Percentiles rank a stretch among this genome's conserved stretches.
Conservation (phyloP, 2,888 invertebrate species). For the Ormyrus labotus region DNA sequence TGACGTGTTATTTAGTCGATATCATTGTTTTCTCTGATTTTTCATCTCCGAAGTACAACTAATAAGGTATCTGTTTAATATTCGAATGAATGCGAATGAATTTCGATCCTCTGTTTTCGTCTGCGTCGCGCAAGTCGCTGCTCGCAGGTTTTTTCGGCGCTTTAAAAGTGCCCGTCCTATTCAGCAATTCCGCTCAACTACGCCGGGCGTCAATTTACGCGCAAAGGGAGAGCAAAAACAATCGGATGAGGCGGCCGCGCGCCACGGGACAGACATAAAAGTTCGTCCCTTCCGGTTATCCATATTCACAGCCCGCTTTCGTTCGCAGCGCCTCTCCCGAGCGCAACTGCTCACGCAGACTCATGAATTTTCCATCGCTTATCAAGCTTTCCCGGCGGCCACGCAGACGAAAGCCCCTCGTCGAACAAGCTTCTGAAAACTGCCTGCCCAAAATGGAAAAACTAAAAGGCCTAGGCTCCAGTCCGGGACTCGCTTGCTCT, state of each 20-base stretch:
- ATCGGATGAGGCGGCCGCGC: constrained; percentile 1
- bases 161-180: neutral
- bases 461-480: neutral
- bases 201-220: constrained; percentile 32
- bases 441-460: constrained; percentile 21
- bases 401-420: neutral
- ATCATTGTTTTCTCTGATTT: neutral
- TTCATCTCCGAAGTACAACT: neutral
- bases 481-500: neutral
- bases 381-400: constrained; percentile 32
- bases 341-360: constrained; percentile 14
- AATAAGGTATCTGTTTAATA: no score
- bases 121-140: no score
- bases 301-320: constrained; percentile 42
- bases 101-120: no score
- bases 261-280: constrained; percentile 29
- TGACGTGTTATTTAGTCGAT: no score
- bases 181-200: no score
- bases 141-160: neutral
- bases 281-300: constrained; percentile 46
- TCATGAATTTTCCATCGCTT: constrained; percentile 55
- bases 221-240: constrained; percentile 34
- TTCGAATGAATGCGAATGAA: no score
- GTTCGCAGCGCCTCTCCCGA: neutral
- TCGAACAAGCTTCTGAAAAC: constrained; percentile 33